Conservation (phyloP, 1,140 invertebrate species). For the Proales similis region DNA sequence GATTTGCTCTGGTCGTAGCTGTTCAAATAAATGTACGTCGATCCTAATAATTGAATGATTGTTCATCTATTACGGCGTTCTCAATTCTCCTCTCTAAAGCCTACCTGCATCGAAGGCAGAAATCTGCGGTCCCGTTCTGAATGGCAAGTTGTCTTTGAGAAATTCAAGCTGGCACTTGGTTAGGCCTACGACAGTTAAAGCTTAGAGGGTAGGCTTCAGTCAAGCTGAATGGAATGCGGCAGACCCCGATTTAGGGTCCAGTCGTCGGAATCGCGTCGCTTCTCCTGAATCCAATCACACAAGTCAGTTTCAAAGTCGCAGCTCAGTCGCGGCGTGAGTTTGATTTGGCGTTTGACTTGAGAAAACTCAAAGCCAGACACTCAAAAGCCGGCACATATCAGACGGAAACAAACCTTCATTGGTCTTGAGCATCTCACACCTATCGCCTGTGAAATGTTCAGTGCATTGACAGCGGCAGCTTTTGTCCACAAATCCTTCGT, state of each 20-base stretch:
- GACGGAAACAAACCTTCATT: slow-evolving; percentile 3
- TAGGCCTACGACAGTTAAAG: too few relatives aligned
- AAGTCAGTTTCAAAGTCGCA: slow-evolving; percentile 20
- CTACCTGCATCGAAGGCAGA: slow-evolving; percentile 1
- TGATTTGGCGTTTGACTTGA: neutral
- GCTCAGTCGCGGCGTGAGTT: slow-evolving; percentile 3
- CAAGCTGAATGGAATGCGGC: too few relatives aligned
- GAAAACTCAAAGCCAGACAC: neutral
- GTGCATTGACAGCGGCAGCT: slow-evolving; percentile 28
- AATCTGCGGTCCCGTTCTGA: slow-evolving; percentile 32
- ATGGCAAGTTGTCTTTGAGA: slow-evolving; percentile 22
- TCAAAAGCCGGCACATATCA: neutral
- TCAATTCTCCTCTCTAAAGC: too few relatives aligned
- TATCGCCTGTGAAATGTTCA: slow-evolving; percentile 23
- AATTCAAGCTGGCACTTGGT: slow-evolving; percentile 30
- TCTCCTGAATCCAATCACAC: slow-evolving; percentile 28
- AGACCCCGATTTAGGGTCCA: slow-evolving; percentile 32
- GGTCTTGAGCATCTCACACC: slow-evolving; percentile 11
- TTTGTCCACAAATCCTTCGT: slow-evolving; percentile 32
- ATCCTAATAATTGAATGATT: neutral
- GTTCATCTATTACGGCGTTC: neutral
- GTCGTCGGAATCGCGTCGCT: slow-evolving; percentile 18
- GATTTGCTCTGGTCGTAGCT: slow-evolving; percentile 33
- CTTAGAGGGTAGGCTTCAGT: too few relatives aligned
- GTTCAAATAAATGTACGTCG: slow-evolving; percentile 33